Evolutionary conservation across 1,140 invertebrate species (phyloP).

Genomic region (Wiebesia pumilae): DNA sequence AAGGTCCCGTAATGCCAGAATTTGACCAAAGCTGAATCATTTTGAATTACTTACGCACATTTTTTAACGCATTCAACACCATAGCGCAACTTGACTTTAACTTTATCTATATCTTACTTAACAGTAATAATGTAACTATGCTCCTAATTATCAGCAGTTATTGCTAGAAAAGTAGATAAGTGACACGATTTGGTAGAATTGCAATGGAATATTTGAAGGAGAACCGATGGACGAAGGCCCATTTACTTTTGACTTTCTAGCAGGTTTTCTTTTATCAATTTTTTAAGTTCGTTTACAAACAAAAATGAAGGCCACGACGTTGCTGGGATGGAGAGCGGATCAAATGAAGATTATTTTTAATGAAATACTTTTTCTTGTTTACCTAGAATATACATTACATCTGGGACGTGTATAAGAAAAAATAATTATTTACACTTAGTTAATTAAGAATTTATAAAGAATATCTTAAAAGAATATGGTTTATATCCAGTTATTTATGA

Average conservation of each 20-base stretch:
- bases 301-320: background rate
- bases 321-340: background rate
- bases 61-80: background rate
- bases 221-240: background rate
- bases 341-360: background rate
- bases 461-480: background rate
- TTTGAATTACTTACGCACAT: background rate
- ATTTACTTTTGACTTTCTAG: background rate
- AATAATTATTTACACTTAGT: background rate
- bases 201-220: background rate
- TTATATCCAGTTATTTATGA: background rate
- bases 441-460: constrained; percentile 6
- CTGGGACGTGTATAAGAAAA: background rate
- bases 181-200: background rate
- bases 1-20: constrained; percentile 43
- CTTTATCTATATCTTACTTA: background rate
- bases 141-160: constrained; percentile 40
- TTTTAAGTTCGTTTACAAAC: background rate
- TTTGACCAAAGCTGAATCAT: constrained; percentile 9
- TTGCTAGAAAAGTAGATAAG: constrained; percentile 38
- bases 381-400: background rate
- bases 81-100: background rate
- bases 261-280: constrained; percentile 27
- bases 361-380: constrained; percentile 6
- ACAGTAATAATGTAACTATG: constrained; percentile 16